These are phyloP conservation scores for Lamellibrachia luymesi DNA, from an alignment of 1,140 invertebrate genomes.

Conservation along the genomic window DNA sequence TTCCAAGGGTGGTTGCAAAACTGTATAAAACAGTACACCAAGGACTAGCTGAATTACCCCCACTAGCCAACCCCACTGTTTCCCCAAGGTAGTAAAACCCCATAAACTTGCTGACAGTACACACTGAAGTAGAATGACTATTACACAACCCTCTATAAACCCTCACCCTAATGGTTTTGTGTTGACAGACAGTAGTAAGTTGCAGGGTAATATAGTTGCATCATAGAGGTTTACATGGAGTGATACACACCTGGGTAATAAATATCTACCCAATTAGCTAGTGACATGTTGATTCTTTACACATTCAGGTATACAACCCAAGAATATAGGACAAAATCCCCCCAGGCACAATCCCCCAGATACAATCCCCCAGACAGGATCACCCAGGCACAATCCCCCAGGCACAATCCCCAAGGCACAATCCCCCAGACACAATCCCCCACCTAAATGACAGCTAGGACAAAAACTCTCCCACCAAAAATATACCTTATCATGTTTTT, in stretches of 20 bases:
- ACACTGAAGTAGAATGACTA: background rate
- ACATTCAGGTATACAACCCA: background rate
- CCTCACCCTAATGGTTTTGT: background rate
- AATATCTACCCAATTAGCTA: background rate
- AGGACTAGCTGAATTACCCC: background rate
- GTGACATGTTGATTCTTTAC: background rate
- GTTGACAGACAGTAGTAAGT: background rate
- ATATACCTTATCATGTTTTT: too few relatives aligned
- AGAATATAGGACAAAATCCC: background rate
- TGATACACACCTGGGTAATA: background rate
- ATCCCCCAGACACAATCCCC: too few relatives aligned
- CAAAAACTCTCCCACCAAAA: too few relatives aligned
- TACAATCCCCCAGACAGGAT: background rate
- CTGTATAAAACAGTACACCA: background rate
- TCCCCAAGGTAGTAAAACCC: background rate
- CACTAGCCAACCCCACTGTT: background rate
- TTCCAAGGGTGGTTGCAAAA: background rate
- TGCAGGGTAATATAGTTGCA: background rate
- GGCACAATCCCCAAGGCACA: too few relatives aligned
- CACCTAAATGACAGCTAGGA: too few relatives aligned
- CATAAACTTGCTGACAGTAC: background rate
- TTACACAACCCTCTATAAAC: conserved; percentile 1
- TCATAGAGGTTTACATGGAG: background rate
- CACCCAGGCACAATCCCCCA: background rate
- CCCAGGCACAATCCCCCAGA: background rate